Evolutionary conservation across 2,888 invertebrate species (phyloP).

Genomic region (Lithophane ornitopus): DNA sequence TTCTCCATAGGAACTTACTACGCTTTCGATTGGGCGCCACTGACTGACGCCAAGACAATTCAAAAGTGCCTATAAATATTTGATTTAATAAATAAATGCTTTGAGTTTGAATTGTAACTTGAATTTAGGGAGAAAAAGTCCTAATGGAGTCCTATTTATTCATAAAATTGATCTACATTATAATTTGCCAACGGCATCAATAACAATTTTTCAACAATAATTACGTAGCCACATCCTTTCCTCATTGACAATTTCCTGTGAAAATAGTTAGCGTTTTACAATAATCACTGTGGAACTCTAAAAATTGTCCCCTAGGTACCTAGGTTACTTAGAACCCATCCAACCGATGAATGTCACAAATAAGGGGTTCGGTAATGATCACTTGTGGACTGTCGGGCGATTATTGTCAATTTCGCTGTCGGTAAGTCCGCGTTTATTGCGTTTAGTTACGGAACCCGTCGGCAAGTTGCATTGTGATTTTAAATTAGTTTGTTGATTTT

Average conservation of each 20-base stretch:
- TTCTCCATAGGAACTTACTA: not conserved
- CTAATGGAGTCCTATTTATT: not conserved
- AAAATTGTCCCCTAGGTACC: constrained; percentile 60
- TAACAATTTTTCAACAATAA: constrained; percentile 6
- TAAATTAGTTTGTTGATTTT: constrained; percentile 21
- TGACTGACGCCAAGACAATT: not conserved
- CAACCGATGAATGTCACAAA: constrained; percentile 77
- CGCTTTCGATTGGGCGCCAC: not conserved
- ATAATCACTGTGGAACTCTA: constrained; percentile 49
- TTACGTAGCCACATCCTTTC: constrained; percentile 3
- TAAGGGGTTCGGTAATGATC: constrained; percentile 71
- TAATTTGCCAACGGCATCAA: constrained; percentile 9
- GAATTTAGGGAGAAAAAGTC: too few species aligned
- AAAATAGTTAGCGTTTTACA: constrained; percentile 39
- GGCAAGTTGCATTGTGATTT: constrained; percentile 27
- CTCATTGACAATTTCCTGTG: constrained; percentile 21
- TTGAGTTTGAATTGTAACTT: not conserved
- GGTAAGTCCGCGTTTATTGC: constrained; percentile 43
- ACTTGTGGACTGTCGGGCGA: constrained; percentile 60
- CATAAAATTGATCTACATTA: not conserved
- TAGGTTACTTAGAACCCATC: constrained; percentile 75
- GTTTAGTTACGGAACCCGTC: constrained; percentile 41
- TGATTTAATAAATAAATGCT: not conserved
- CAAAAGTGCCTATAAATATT: not conserved
- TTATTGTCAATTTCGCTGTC: constrained; percentile 68